Conservation (phyloP, 2,113 vertebrate genomes). For the Percopsis transmontana region DNA sequence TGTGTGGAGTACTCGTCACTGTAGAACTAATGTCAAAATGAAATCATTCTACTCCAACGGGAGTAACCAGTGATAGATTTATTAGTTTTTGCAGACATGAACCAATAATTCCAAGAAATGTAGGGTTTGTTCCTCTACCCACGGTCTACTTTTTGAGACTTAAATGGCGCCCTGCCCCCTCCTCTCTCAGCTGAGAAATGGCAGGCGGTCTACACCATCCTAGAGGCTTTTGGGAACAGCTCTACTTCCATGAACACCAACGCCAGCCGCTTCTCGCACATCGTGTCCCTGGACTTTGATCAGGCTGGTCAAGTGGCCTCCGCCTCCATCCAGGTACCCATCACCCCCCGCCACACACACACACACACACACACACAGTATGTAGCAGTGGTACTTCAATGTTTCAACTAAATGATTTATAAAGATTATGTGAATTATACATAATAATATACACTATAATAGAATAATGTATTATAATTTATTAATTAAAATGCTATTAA, state of each 20-base stretch:
- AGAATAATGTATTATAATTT: too few relatives aligned
- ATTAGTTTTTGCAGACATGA: too few relatives aligned
- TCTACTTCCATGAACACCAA: constrained; percentile 88
- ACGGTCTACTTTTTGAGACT: background rate
- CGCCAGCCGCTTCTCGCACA: constrained; percentile 93
- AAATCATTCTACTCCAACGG: too few relatives aligned
- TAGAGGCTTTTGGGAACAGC: constrained; percentile 96
- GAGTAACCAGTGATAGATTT: too few relatives aligned
- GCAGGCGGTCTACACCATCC: constrained; percentile 93
- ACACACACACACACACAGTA: constrained; percentile 1
- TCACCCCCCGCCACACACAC: background rate
- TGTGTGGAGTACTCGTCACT: too few relatives aligned
- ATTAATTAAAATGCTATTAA: too few relatives aligned
- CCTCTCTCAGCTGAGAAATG: constrained; percentile 88
- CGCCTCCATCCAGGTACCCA: constrained; percentile 89
- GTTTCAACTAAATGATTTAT: too few relatives aligned
- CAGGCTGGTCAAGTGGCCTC: constrained; percentile 97
- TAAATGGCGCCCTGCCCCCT: background rate
- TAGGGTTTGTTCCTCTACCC: too few relatives aligned
- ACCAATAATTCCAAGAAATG: too few relatives aligned
- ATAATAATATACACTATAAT: background rate
- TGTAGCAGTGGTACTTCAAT: background rate
- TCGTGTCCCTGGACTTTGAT: constrained; percentile 95
- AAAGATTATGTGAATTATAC: background rate
- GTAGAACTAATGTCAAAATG: too few relatives aligned